Percentiles rank a stretch among this genome's conserved stretches.
Evolutionary conservation across 2,113 vertebrate species (phyloP).

Genomic region (Marmota flaviventris): DNA sequence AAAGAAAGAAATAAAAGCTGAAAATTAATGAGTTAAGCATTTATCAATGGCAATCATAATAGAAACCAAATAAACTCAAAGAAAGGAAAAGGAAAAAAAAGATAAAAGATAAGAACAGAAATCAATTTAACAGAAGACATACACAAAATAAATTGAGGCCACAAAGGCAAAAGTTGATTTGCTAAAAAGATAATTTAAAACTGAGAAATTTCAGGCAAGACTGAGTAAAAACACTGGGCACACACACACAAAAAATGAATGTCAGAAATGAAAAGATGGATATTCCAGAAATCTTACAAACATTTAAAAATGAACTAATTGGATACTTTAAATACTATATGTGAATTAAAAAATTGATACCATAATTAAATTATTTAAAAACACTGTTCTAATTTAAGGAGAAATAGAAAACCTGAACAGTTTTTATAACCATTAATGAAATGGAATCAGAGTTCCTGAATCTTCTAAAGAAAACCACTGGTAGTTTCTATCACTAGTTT

Average conservation of each 20-base stretch:
- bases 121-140: not conserved
- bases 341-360: not conserved
- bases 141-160: not conserved
- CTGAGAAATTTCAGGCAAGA: not conserved
- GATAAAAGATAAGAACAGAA: not conserved
- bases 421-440: not conserved
- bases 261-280: not conserved
- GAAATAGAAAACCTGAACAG: not conserved
- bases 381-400: not conserved
- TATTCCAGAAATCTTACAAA: not conserved
- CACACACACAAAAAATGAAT: not conserved
- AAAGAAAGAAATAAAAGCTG: not conserved
- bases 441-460: not conserved
- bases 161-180: not conserved
- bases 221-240: not conserved
- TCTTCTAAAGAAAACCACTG: not conserved
- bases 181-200: not conserved
- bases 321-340: not conserved
- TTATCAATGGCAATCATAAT: not conserved
- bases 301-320: slow-evolving; percentile 18
- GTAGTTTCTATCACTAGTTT: not conserved
- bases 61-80: not conserved
- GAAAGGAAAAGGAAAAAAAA: not conserved
- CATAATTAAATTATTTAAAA: not conserved
- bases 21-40: slow-evolving; percentile 9